These are phyloP conservation scores for Hecatera dysodea DNA, from an alignment of 2,888 invertebrate genomes.

Conservation along the genomic window DNA sequence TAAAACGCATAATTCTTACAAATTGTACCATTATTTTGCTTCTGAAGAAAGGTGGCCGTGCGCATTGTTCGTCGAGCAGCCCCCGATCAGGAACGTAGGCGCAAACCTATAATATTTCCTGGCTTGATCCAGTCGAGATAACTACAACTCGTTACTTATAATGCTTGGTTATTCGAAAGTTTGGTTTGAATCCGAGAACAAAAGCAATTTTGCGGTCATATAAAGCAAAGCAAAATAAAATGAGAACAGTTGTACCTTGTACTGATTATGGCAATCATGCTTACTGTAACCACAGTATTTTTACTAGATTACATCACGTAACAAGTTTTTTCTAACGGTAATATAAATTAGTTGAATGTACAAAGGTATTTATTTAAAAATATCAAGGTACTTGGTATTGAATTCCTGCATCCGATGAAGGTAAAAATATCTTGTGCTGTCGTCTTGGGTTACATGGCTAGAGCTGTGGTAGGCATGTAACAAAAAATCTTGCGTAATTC, in stretches of 20 bases:
- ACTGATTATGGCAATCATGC: conserved; percentile 64
- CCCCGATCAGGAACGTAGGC: conserved; percentile 70
- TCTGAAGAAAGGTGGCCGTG: conserved; percentile 70
- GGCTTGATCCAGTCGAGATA: conserved; percentile 68
- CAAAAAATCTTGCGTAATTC: conserved; percentile 80
- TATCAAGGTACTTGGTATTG: conserved; percentile 61
- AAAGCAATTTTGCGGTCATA: conserved; percentile 66
- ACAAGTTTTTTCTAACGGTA: conserved; percentile 57
- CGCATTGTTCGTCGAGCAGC: conserved; percentile 76
- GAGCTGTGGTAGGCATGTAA: conserved; percentile 81
- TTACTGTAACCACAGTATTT: conserved; percentile 63
- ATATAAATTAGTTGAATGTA: conserved; percentile 62
- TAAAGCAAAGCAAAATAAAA: conserved; percentile 61
- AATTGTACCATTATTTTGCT: conserved; percentile 60
- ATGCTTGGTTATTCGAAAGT: conserved; percentile 53
- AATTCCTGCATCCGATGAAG: conserved; percentile 77
- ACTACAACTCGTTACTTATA: conserved; percentile 60
- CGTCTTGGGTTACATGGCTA: conserved; percentile 83
- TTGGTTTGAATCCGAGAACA: conserved; percentile 56
- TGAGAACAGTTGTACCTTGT: conserved; percentile 46
- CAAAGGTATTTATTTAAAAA: conserved; percentile 51
- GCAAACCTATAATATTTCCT: conserved; percentile 67
- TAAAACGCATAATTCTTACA: conserved; percentile 40
- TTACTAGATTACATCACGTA: conserved; percentile 63
- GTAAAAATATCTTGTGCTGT: conserved; percentile 80